A percentile compares a stretch with the other conserved stretches of the same genome.
phyloP scores from a whole-genome alignment of 2,888 invertebrate genomes.

The Anthophora plumipes region DNA sequence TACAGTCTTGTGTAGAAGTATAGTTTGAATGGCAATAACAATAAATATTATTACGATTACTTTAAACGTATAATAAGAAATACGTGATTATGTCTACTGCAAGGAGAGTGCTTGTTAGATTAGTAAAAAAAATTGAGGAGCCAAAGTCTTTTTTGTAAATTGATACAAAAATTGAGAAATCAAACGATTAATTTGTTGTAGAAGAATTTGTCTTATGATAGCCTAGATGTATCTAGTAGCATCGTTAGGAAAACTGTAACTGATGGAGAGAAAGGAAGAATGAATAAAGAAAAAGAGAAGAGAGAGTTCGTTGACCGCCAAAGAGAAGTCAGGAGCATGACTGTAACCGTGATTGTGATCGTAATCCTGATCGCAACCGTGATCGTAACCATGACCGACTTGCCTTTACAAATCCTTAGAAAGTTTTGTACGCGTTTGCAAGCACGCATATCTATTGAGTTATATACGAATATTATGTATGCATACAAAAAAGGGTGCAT shows the following conservation, averaged over 20 bases:
- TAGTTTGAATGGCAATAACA: neutral
- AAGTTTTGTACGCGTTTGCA: constrained; percentile 23
- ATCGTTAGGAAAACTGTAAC: constrained; percentile 45
- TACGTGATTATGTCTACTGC: neutral
- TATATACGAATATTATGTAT: neutral
- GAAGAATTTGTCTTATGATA: constrained; percentile 28
- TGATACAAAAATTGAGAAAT: too few species aligned
- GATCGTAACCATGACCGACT: constrained; percentile 70
- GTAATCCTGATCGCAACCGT: constrained; percentile 68
- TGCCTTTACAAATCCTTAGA: constrained; percentile 47
- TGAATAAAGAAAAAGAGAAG: constrained; percentile 38
- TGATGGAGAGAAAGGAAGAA: constrained; percentile 39
- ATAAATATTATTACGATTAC: neutral
- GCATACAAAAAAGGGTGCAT: neutral
- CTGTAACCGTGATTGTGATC: constrained; percentile 75
- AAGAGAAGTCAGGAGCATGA: constrained; percentile 61
- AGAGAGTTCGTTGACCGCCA: constrained; percentile 69
- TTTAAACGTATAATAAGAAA: neutral
- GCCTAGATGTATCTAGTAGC: constrained; percentile 50
- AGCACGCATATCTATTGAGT: neutral
- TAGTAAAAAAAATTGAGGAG: too few species aligned
- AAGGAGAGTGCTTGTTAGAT: too few species aligned
- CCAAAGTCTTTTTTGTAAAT: too few species aligned
- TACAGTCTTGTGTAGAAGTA: too few species aligned
- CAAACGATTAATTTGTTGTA: constrained; percentile 2